Evolutionary conservation across 2,888 invertebrate genomes (phyloP).

Genomic region (Lasioglossum leucozonium): DNA sequence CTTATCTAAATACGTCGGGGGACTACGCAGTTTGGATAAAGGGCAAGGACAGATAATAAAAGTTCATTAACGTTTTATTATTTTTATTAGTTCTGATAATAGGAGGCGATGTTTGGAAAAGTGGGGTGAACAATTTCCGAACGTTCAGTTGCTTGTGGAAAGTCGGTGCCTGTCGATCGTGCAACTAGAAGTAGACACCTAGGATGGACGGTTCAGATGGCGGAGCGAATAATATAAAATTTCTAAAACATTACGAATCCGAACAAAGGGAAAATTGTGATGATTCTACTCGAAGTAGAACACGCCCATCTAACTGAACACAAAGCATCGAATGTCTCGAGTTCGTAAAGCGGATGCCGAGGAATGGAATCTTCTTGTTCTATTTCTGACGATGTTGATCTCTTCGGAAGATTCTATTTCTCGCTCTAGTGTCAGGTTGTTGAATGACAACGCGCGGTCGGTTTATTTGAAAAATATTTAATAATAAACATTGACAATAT

Average conservation of each 20-base stretch:
- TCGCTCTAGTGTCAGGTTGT: not conserved
- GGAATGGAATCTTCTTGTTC: not conserved
- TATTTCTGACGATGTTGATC: not conserved
- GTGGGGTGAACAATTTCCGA: not conserved
- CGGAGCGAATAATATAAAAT: not conserved
- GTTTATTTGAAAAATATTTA: slow-evolving; percentile 84
- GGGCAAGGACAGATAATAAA: not conserved
- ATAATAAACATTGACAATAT: slow-evolving; percentile 85
- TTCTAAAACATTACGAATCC: not conserved
- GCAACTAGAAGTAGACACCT: too few relatives aligned
- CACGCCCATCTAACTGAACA: not conserved
- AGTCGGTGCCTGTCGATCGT: too few relatives aligned
- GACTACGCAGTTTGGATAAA: not conserved
- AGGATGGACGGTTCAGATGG: too few relatives aligned
- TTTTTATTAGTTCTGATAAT: not conserved
- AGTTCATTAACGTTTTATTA: not conserved
- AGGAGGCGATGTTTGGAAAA: not conserved
- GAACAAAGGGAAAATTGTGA: not conserved
- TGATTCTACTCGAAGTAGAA: not conserved
- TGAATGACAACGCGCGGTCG: not conserved
- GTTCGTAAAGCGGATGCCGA: not conserved
- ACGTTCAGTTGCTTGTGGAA: not conserved
- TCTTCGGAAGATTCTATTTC: not conserved
- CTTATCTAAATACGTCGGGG: too few relatives aligned
- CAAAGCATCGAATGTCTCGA: not conserved